These are phyloP conservation scores for Penelope pileata DNA, from an alignment of 2,113 vertebrate species.

Conservation along the genomic window DNA sequence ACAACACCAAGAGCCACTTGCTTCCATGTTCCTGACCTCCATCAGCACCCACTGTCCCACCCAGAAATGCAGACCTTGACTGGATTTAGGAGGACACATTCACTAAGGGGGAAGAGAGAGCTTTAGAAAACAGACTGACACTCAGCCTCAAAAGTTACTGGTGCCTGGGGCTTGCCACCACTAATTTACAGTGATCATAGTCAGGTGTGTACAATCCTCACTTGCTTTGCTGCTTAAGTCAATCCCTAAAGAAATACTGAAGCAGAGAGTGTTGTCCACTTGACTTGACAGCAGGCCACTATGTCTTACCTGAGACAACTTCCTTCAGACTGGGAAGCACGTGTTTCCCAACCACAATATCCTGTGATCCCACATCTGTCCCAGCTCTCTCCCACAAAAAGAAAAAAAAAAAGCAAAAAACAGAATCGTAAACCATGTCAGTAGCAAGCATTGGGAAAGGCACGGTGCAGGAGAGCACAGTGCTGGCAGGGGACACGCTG, in stretches of 20 bases:
- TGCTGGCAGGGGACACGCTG: rapidly evolving
- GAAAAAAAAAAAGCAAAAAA: too few relatives aligned
- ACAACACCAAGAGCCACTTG: not conserved
- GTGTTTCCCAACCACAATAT: not conserved
- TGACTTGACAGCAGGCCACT: not conserved
- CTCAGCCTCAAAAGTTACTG: not conserved
- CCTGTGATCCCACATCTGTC: not conserved
- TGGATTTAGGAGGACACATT: not conserved
- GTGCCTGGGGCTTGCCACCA: not conserved
- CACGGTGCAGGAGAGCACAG: not conserved
- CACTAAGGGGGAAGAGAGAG: not conserved
- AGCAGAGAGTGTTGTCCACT: rapidly evolving
- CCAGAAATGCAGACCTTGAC: not conserved
- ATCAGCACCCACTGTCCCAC: not conserved
- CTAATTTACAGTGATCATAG: not conserved
- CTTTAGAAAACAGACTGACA: not conserved
- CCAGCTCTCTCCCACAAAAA: not conserved
- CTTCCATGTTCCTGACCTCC: not conserved
- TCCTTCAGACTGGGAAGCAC: not conserved
- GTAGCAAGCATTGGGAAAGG: not conserved
- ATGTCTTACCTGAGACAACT: not conserved
- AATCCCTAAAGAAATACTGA: not conserved
- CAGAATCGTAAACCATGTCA: not conserved
- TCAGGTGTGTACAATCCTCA: not conserved
- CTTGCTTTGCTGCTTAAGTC: not conserved